Base-by-base conservation (phyloP, 2,113 vertebrate species). In the Centrocercus urophasianus region DNA sequence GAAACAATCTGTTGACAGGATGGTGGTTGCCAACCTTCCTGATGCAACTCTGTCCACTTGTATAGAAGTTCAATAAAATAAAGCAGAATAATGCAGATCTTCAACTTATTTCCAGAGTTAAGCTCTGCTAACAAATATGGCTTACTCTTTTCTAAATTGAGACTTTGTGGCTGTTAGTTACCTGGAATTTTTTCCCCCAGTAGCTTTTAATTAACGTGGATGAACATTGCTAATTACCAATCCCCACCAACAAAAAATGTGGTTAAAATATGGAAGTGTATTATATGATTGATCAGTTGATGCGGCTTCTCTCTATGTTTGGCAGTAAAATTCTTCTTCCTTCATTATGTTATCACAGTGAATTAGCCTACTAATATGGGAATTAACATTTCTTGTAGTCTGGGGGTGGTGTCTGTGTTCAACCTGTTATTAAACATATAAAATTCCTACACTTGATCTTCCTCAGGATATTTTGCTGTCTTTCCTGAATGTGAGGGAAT, bases 1-100 rank as follows among this genome's bases (percentile, higher is more conserved):
- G 63, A 45, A 83, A 20, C 16, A 61, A 63, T 20, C 43, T 28
- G 4, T 56, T 36, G 59, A 10, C 3, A 1, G 0, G 0, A 11
- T 78, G 30, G 11, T 65, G 40, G 6, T 40, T 64, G 3, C 25
- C 6, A 16, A 8, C 61, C 28, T 78, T 63, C 61, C 83, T 2
- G n/a, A 34, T 30, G 8, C 61, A 65, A 43, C 34, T 65, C 32
- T 61, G 10, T 52, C 67, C 20, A 32, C 11, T 83, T 0, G 0
- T 32, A 6, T 32, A 10, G 64, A 79, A 82, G 12, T 6, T 71
- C 38, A 38, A 10, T 32, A 48, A 76, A 81, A 38, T 38, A 72
- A 80, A 77, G 18, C 15, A 79, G 38, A 89, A 38, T 38, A 82
- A 43, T 64, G 22, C 43, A 75, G 30, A 59, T 76, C 17, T 3